phyloP scores from a whole-genome alignment of 1,140 invertebrate species.

The Chironomus tepperi region DNA sequence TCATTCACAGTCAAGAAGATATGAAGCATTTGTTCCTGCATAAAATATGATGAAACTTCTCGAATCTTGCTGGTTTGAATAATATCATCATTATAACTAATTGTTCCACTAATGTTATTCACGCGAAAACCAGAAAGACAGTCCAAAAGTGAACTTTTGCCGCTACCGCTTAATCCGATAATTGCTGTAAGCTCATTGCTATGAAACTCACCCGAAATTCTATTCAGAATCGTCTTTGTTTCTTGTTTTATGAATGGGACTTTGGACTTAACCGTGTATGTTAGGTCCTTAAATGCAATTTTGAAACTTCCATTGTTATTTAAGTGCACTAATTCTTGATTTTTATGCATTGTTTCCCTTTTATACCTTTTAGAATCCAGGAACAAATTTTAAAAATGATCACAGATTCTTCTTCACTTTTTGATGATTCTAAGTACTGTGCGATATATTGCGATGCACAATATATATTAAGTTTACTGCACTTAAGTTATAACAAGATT shows the following conservation, averaged over 20 bases:
- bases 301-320: too few species aligned
- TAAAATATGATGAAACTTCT: conserved; percentile 55
- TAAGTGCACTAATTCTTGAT: too few species aligned
- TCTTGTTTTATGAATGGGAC: not conserved
- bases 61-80: conserved; percentile 58
- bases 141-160: conserved; percentile 71
- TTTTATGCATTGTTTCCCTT: too few species aligned
- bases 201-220: conserved; percentile 47
- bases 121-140: conserved; percentile 43
- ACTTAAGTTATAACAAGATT: too few species aligned
- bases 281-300: too few species aligned
- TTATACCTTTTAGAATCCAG: too few species aligned
- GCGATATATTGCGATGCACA: too few species aligned
- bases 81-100: conserved; percentile 63
- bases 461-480: too few species aligned
- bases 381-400: too few species aligned
- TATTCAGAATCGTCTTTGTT: conserved; percentile 45
- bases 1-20: conserved; percentile 53
- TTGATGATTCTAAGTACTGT: too few species aligned
- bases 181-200: conserved; percentile 60
- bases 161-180: conserved; percentile 72
- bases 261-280: too few species aligned
- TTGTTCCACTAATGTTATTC: conserved; percentile 48
- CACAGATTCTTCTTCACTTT: too few species aligned
- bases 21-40: conserved; percentile 58